Evolutionary conservation across 2,113 vertebrate genomes (phyloP).

Genomic region (Xiphias gladius): DNA sequence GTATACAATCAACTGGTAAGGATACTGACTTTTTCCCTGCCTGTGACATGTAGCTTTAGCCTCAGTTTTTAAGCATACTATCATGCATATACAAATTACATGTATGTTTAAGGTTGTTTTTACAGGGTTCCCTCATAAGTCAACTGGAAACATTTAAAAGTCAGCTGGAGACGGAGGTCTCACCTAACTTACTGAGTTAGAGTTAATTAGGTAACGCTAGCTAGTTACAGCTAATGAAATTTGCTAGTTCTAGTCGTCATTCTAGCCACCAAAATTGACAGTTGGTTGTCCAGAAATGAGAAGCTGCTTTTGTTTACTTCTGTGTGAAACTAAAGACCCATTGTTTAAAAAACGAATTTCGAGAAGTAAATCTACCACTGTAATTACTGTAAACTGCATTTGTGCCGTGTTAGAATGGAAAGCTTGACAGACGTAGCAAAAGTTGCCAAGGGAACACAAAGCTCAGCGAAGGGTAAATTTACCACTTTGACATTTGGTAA

Average conservation of each 20-base stretch:
- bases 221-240: not conserved
- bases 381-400: constrained; percentile 2
- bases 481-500: constrained; percentile 12
- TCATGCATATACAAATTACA: no score
- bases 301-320: not conserved
- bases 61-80: no score
- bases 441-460: constrained; percentile 1
- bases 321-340: not conserved
- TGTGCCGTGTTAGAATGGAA: not conserved
- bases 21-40: no score
- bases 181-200: no score
- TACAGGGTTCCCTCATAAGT: no score
- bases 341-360: not conserved
- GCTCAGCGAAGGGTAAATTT: not conserved
- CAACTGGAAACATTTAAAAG: no score
- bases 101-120: no score
- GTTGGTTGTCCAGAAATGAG: not conserved
- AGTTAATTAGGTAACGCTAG: not conserved
- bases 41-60: no score
- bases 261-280: no score
- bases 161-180: no score
- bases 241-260: not conserved
- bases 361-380: not conserved
- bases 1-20: no score
- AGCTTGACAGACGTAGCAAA: not conserved